phyloP scores from a whole-genome alignment of 2,888 invertebrate genomes.

The Pollenia angustigena region DNA sequence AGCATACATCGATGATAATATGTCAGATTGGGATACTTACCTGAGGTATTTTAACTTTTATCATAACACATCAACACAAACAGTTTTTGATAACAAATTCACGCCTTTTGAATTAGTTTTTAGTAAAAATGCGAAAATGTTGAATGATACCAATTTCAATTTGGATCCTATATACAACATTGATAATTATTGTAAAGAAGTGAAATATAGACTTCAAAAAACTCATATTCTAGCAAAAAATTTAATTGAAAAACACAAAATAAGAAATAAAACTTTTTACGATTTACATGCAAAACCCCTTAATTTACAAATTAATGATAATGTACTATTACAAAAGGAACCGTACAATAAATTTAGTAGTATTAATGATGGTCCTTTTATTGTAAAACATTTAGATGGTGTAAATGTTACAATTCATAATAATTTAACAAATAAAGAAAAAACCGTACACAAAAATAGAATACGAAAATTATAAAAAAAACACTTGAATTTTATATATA shows the following conservation, averaged over 20 bases:
- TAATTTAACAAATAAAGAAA: too few species aligned
- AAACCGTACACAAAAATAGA: too few species aligned
- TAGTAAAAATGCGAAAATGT: slow-evolving; percentile 2
- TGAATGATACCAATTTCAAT: background rate
- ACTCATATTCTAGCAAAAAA: background rate
- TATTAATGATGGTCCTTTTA: too few species aligned
- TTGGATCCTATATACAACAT: slow-evolving; percentile 10
- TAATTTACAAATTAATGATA: slow-evolving; percentile 4
- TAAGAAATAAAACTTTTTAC: background rate
- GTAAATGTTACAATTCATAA: too few species aligned
- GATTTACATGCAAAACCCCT: slow-evolving; percentile 31
- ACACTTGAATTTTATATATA: too few species aligned
- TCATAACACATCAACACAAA: slow-evolving; percentile 25
- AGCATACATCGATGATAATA: too few species aligned
- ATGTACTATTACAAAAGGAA: slow-evolving; percentile 9
- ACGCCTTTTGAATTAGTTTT: slow-evolving; percentile 36
- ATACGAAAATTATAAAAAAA: too few species aligned
- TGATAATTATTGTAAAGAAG: slow-evolving; percentile 4
- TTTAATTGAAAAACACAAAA: slow-evolving; percentile 10
- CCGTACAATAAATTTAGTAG: slow-evolving; percentile 20
- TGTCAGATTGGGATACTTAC: too few species aligned
- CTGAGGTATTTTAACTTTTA: background rate
- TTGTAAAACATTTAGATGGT: too few species aligned
- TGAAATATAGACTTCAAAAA: slow-evolving; percentile 8
- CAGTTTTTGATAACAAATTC: slow-evolving; percentile 32